phyloP scores from a whole-genome alignment of 2,113 vertebrate species.

The Felis catus region DNA sequence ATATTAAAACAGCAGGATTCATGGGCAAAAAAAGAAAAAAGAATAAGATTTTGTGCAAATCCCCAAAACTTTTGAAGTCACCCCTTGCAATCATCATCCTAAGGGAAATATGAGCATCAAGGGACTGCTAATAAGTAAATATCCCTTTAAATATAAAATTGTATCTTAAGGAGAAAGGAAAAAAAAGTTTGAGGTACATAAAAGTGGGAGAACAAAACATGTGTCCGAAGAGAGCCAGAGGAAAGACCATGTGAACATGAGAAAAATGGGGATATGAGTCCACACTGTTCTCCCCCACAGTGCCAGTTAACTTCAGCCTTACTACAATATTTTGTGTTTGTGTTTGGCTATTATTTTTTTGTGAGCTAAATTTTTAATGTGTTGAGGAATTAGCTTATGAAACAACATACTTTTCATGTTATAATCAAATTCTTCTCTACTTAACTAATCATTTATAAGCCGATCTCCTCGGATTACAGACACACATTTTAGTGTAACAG shows the following conservation, averaged over 20 bases:
- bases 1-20: background rate
- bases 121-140: background rate
- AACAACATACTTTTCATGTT: background rate
- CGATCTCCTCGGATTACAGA: background rate
- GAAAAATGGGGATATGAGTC: accelerated
- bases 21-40: too few relatives aligned
- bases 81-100: background rate
- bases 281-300: accelerated
- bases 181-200: background rate
- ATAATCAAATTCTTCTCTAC: background rate
- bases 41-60: background rate
- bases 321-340: background rate
- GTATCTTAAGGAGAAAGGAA: background rate
- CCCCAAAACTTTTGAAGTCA: background rate
- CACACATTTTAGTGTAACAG: background rate
- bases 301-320: background rate
- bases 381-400: background rate
- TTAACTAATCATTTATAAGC: background rate
- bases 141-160: background rate
- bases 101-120: background rate
- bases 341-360: background rate
- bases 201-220: background rate
- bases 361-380: background rate
- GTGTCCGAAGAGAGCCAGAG: too few relatives aligned
- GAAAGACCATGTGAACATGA: accelerated